Base-by-base conservation (phyloP, 1,140 invertebrate species). In the Hyles vespertilio region DNA sequence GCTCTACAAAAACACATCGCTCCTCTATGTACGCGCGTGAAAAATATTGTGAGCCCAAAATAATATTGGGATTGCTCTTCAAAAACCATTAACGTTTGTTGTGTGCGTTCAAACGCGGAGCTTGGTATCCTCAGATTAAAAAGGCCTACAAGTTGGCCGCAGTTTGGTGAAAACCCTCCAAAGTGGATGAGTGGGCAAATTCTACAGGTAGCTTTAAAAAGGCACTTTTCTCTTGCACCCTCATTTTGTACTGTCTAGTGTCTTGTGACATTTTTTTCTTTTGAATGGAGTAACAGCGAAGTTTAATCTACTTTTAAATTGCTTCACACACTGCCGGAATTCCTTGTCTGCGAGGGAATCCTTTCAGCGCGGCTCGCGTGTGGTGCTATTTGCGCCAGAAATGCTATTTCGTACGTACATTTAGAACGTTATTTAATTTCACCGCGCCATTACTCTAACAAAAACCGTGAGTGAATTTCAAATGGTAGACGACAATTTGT, bases 71-170 rank as follows among this genome's bases (percentile, higher is more conserved):
- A 51, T 69, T 77, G 75, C 82, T 80, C 84, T 87, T 63, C 51
- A 87, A 84, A 85, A 85, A 69, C 79, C 84, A 87, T 87, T 87
- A 87, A 74, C 74, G 72, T 73, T 76, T 82, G 77, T 78, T 84
- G 70, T 84, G 69, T 82, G 68, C 79, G 70, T 83, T 80, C 74
- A 67, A 77, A 69, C 59, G 53, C 59, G 46, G 65, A 66, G 66
- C 66, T 69, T 61, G 61, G 62, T 62, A 56, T 52, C 51, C 51
- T 63, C 47, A 72, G 70, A 79, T 77, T 74, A 77, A 75, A 67
- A 72, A 59, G 53, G 59, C 59, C 59, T 74, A 63, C 67, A 61
- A 70, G 43, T 44, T 49, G 50, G 51, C 47, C 61, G 61, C 33
- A 58, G 59, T 57, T 74, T 62, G 53, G 50, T 52, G 51, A 59